Evolutionary conservation across 2,113 vertebrate species (phyloP).

Genomic region (Cathartes aura): DNA sequence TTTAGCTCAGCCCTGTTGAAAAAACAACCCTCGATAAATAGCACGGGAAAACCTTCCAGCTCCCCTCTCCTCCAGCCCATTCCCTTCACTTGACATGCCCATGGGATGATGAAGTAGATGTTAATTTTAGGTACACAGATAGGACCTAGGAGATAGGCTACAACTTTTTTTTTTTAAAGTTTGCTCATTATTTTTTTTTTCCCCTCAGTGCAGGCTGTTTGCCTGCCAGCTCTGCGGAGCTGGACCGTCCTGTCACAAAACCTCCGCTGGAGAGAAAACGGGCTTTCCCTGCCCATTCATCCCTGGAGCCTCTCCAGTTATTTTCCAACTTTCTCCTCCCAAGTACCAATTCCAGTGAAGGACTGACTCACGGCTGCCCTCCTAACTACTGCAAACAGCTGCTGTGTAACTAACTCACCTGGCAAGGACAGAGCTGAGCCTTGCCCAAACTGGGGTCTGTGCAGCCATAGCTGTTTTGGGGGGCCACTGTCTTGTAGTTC

Average conservation of each 20-base stretch:
- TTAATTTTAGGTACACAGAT: background rate
- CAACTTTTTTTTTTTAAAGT: background rate
- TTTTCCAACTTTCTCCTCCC: constrained; percentile 1
- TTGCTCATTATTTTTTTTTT: background rate
- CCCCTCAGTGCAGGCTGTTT: background rate
- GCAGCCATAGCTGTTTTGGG: background rate
- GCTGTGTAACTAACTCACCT: background rate
- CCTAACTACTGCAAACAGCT: background rate
- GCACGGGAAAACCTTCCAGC: background rate
- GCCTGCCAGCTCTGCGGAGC: background rate
- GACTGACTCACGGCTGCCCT: background rate
- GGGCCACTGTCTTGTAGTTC: background rate
- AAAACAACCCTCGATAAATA: background rate
- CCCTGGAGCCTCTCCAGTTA: background rate
- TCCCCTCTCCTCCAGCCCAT: background rate
- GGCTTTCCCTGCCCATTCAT: constrained; percentile 26
- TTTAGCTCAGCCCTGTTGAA: background rate
- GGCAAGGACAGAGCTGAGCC: background rate
- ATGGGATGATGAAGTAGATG: background rate
- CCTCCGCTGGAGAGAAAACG: background rate
- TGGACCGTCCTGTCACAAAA: background rate
- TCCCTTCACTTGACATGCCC: background rate
- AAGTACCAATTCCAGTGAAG: background rate
- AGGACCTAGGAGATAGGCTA: background rate
- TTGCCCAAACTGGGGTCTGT: background rate